A percentile compares a stretch with the other conserved stretches of the same genome.
These are phyloP conservation scores for Pelodiscus sinensis DNA, from an alignment of 2,113 vertebrate genomes.

Conservation along the genomic window DNA sequence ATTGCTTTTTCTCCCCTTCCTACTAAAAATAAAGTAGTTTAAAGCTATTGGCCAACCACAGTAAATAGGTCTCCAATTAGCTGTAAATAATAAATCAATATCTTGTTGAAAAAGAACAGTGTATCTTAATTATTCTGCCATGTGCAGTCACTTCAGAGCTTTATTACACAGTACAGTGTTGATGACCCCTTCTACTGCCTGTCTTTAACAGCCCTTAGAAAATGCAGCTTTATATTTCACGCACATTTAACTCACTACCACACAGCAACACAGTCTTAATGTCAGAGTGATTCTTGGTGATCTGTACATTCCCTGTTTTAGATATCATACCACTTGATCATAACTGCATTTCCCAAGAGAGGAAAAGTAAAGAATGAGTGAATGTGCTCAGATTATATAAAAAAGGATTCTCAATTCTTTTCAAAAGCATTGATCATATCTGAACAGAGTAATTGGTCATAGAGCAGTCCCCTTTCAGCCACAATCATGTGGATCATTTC, in stretches of 20 bases:
- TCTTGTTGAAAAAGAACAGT: neutral
- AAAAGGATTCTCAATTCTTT: neutral
- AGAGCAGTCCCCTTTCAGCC: neutral
- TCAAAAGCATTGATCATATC: neutral
- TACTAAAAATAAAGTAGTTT: neutral
- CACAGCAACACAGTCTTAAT: neutral
- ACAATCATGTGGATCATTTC: neutral
- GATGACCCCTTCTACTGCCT: neutral
- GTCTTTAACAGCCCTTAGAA: neutral
- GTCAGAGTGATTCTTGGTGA: neutral
- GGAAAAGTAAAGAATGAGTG: neutral
- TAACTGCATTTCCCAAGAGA: neutral
- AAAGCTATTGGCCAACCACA: neutral
- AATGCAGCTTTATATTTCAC: neutral
- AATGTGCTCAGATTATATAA: neutral
- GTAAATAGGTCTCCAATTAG: neutral
- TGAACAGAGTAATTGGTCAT: neutral
- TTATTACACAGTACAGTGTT: neutral
- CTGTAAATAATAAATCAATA: neutral
- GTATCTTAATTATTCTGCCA: neutral
- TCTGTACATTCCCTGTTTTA: neutral
- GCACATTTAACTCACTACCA: neutral
- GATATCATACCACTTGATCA: neutral
- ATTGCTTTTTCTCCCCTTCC: neutral
- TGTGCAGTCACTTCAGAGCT: neutral